Conservation (phyloP, 2,113 vertebrate species). For the Pagrus major region DNA sequence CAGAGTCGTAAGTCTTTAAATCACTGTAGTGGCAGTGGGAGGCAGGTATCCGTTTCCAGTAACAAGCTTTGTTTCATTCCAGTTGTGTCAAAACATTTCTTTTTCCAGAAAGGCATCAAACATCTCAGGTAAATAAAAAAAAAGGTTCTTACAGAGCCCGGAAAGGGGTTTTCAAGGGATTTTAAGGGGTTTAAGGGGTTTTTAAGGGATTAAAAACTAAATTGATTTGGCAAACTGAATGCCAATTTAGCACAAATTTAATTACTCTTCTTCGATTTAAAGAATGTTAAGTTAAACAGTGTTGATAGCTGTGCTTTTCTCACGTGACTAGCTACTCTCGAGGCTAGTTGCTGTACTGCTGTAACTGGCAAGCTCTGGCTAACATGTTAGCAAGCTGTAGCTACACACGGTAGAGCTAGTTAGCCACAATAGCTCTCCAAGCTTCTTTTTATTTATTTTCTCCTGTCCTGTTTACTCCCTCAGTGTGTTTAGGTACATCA, state of each 20-base stretch:
- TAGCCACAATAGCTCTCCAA: not conserved
- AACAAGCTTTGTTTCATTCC: constrained; percentile 44
- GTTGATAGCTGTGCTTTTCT: not conserved
- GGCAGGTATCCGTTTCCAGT: constrained; percentile 47
- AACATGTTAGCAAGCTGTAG: not conserved
- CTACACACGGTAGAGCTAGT: not conserved
- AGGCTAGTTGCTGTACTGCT: not conserved
- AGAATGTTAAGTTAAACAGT: not conserved
- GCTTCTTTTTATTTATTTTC: not conserved
- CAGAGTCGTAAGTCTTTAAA: constrained; percentile 51
- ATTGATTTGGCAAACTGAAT: not conserved
- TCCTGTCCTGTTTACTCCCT: not conserved
- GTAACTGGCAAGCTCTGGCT: not conserved
- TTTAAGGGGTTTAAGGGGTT: too few relatives aligned
- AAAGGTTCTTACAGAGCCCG: not conserved
- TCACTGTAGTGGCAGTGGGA: constrained; percentile 44
- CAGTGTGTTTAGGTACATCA: not conserved
- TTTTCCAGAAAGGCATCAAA: not conserved
- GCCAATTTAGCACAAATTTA: not conserved
- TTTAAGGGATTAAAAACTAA: not conserved
- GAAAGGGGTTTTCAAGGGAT: too few relatives aligned
- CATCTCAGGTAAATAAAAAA: constrained; percentile 16
- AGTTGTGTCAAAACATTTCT: constrained; percentile 21
- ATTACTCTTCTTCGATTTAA: not conserved
- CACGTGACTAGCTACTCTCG: not conserved